These are phyloP conservation scores for Tetrapedia diversipes DNA, from an alignment of 2,888 invertebrate species.

Conservation along the genomic window DNA sequence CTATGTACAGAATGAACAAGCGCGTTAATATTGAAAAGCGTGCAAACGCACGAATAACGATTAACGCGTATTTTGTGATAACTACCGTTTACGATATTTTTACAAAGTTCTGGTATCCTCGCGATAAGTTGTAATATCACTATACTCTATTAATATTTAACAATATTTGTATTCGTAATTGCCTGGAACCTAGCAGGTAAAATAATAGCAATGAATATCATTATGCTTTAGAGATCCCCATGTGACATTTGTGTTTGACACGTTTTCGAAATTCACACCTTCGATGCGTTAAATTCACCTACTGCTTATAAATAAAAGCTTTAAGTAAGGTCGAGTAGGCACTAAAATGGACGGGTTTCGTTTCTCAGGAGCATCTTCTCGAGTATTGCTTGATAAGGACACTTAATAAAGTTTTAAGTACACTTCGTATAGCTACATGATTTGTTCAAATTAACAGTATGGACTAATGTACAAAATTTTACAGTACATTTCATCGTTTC, in stretches of 20 bases:
- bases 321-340: constrained; percentile 70
- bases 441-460: constrained; percentile 23
- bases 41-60: constrained; percentile 29
- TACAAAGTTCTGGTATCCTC: constrained; percentile 20
- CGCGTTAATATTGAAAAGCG: constrained; percentile 49
- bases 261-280: constrained; percentile 43
- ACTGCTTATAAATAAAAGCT: constrained; percentile 64
- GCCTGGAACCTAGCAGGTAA: constrained; percentile 22
- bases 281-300: constrained; percentile 63
- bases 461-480: constrained; percentile 18
- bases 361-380: constrained; percentile 63
- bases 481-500: constrained; percentile 2
- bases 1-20: constrained; percentile 79
- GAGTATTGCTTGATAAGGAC: constrained; percentile 75
- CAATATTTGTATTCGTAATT: constrained; percentile 30
- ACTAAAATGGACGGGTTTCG: constrained; percentile 77
- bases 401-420: constrained; percentile 75
- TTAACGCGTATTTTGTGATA: constrained; percentile 21
- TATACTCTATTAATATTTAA: constrained; percentile 32
- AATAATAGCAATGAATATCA: constrained; percentile 52
- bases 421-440: constrained; percentile 67
- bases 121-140: constrained; percentile 29
- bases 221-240: constrained; percentile 69
- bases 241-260: constrained; percentile 31
- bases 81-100: constrained; percentile 35